A percentile compares a stretch with the other conserved stretches of the same genome.
Conservation (phyloP, 2,113 vertebrate genomes). For the Sminthopsis crassicaudata region DNA sequence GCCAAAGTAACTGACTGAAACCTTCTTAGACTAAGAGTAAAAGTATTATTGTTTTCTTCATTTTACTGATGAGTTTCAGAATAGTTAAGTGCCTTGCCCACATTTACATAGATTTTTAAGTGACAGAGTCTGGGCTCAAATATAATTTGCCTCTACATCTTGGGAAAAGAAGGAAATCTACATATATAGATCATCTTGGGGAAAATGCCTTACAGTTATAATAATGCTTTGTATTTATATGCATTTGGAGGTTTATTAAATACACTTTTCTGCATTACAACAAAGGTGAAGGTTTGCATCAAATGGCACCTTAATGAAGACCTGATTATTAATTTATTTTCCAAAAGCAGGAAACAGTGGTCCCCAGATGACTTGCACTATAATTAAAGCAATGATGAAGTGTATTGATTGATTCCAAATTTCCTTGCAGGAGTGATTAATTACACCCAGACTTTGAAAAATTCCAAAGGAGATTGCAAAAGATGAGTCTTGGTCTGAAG, state of each 20-base stretch:
- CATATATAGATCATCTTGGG: background rate
- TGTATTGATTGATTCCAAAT: slow-evolving; percentile 36
- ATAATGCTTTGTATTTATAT: background rate
- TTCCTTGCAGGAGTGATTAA: slow-evolving; percentile 70
- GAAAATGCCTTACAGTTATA: background rate
- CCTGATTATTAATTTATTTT: slow-evolving; percentile 55
- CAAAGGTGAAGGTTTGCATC: background rate
- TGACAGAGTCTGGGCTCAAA: background rate
- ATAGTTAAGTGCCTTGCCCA: background rate
- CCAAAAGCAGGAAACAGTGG: slow-evolving; percentile 36
- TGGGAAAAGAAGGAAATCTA: background rate
- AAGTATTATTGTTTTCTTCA: background rate
- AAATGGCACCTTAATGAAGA: slow-evolving; percentile 25
- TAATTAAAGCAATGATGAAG: slow-evolving; percentile 70
- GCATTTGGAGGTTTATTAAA: background rate
- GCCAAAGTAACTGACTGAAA: background rate
- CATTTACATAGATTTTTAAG: background rate
- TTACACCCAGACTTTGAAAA: slow-evolving; percentile 47
- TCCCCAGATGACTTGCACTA: slow-evolving; percentile 43
- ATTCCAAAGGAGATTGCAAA: slow-evolving; percentile 59
- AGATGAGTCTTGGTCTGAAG: slow-evolving; percentile 56
- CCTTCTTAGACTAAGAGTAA: background rate
- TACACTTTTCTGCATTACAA: background rate
- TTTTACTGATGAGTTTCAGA: background rate
- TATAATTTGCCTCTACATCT: background rate